These are phyloP conservation scores for Pyrgilauda ruficollis DNA, from an alignment of 2,113 vertebrate species.

Conservation along the genomic window DNA sequence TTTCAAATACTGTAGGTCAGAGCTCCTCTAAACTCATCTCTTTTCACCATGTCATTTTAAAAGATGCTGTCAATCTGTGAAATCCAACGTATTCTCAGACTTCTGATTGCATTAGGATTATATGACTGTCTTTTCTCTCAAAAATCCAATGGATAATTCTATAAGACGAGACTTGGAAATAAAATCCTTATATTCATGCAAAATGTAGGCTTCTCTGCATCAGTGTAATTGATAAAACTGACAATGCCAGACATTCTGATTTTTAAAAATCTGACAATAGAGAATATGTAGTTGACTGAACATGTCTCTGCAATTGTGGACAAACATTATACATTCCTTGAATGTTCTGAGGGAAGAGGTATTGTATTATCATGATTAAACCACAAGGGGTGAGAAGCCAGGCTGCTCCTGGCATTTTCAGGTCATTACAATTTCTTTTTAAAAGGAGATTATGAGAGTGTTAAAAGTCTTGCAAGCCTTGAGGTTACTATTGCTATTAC, in stretches of 20 bases:
- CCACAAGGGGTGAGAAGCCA: constrained; percentile 42
- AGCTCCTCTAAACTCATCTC: constrained; percentile 12
- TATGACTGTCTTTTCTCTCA: not conserved
- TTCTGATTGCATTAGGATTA: constrained; percentile 48
- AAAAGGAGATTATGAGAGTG: not conserved
- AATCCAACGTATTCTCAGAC: not conserved
- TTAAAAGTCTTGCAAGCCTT: constrained; percentile 3
- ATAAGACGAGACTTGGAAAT: not conserved
- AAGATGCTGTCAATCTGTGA: constrained; percentile 44
- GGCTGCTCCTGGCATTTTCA: constrained; percentile 60
- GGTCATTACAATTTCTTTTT: constrained; percentile 42
- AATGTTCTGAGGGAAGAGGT: not conserved
- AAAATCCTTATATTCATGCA: not conserved
- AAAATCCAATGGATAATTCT: not conserved
- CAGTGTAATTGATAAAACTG: constrained; percentile 25
- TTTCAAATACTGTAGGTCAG: not conserved
- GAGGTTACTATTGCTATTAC: not conserved
- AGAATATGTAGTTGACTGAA: constrained; percentile 20
- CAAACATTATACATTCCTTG: not conserved
- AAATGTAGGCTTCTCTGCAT: not conserved
- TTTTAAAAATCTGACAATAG: not conserved
- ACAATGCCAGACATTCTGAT: not conserved
- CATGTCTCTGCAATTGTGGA: constrained; percentile 6
- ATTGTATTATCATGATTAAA: constrained; percentile 62
- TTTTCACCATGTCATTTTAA: constrained; percentile 21